phyloP scores from a whole-genome alignment of 2,113 vertebrate species.

The Caretta caretta region DNA sequence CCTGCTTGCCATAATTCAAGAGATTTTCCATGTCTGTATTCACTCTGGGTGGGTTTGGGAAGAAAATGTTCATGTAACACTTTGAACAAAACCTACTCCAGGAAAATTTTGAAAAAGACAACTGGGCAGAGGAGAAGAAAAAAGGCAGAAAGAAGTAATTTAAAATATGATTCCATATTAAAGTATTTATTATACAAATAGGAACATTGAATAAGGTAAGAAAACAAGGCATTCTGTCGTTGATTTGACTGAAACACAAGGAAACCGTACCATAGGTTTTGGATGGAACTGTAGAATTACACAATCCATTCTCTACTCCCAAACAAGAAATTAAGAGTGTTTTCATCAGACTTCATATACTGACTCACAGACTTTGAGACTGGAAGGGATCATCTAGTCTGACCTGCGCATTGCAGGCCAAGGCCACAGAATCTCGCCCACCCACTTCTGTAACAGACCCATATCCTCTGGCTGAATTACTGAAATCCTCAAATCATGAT shows the following conservation, averaged over 20 bases:
- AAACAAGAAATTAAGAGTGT: neutral
- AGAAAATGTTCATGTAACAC: constrained; percentile 45
- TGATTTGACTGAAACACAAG: neutral
- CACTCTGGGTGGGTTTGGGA: constrained; percentile 10
- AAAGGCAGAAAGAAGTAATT: constrained; percentile 28
- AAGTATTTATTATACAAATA: neutral
- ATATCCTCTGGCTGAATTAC: neutral
- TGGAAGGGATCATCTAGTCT: no score
- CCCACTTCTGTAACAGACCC: neutral
- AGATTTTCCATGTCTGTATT: constrained; percentile 5
- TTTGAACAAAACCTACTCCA: constrained; percentile 31
- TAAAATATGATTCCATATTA: constrained; percentile 7
- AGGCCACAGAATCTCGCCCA: neutral
- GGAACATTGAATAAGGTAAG: neutral
- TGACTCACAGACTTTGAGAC: neutral
- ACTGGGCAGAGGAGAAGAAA: neutral
- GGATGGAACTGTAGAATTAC: neutral
- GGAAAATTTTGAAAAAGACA: neutral
- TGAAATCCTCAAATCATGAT: neutral
- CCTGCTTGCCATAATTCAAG: constrained; percentile 4
- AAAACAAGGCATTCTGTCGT: neutral
- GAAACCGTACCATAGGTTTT: neutral
- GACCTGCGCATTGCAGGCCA: no score
- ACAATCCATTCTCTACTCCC: neutral
- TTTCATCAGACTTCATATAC: neutral